Evolutionary conservation across 1,140 invertebrate genomes (phyloP), one percentile per base, ranked within the genome.

Genomic region (Neodiprion pinetum): DNA sequence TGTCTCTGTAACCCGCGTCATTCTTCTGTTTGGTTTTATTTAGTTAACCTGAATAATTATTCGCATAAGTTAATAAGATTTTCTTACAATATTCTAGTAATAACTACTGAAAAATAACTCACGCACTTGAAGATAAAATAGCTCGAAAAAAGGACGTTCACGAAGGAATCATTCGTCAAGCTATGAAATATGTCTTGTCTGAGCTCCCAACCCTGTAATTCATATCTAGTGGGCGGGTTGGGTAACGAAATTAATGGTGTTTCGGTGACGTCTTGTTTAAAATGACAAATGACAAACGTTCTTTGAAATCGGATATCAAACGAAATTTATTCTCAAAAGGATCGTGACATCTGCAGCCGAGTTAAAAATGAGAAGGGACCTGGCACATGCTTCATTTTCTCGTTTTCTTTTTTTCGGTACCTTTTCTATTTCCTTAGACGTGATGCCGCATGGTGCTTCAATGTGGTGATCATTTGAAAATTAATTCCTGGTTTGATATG

Each of bases 131-230:
- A 80, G 80, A 80, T 83, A 75, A 73, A 74, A 75, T 76, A 69
- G 12, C 12, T 14, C 7, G 40, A 23, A 69, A 68, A 69, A 69
- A 21, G 67, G 11, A 69, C 40, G 11, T 23, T 11, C 85, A 85
- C 85, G 74, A 71, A 74, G 83, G 86, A 88, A 84, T 79, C 81
- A 83, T 86, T 78, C 80, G 78, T 87, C 84, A 86, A 85, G 84
- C 71, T 74, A 79, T 80, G 79, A 84, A 79, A 80, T 85, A 83
- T 50, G 71, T 73, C 67, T 77, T 80, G 78, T 77, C 69, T 70
- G 74, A 17, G 74, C 67, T 73, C 49, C 68, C 77, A 77, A 72
- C 77, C 73, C 72, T 76, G 76, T 76, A 77, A 80, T 81, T 80
- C 80, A 72, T 48, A 48, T 14, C 50, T n/a, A 1, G 48, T 74